Conservation (phyloP, 2,113 vertebrate genomes). For the Hippocampus guttulatus region DNA sequence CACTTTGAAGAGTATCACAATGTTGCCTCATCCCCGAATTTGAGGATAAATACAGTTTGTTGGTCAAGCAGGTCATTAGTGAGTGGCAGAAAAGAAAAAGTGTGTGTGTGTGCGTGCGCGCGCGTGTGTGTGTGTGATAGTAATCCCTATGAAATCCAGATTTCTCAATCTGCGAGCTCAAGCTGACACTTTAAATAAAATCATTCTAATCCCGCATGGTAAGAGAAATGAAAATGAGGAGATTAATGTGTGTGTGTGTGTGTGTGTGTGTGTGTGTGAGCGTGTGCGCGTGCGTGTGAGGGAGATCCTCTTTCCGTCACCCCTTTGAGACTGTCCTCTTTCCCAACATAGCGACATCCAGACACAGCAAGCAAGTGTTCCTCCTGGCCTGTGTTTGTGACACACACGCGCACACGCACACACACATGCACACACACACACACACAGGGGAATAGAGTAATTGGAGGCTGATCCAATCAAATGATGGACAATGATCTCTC, state of each 20-base stretch:
- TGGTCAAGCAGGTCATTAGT: constrained; percentile 66
- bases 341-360: not conserved
- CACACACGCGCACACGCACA: not conserved
- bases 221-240: constrained; percentile 97
- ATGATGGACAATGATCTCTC: not conserved
- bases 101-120: constrained; percentile 57
- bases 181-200: constrained; percentile 99
- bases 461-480: constrained; percentile 1
- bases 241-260: constrained; percentile 53
- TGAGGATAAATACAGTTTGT: constrained; percentile 57
- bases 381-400: not conserved
- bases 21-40: constrained; percentile 25
- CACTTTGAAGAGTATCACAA: constrained; percentile 29
- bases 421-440: too few species aligned
- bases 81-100: constrained; percentile 49
- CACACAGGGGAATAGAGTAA: not conserved
- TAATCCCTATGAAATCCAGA: constrained; percentile 98
- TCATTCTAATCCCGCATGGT: constrained; percentile 96
- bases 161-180: constrained; percentile 95
- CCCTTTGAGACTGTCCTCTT: constrained; percentile 2
- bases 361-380: not conserved
- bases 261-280: not conserved
- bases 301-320: not conserved
- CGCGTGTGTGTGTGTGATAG: constrained; percentile 74
- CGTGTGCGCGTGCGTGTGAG: not conserved